Base-by-base conservation (phyloP, 2,888 invertebrate species). In the Neoscelio sp. region DNA sequence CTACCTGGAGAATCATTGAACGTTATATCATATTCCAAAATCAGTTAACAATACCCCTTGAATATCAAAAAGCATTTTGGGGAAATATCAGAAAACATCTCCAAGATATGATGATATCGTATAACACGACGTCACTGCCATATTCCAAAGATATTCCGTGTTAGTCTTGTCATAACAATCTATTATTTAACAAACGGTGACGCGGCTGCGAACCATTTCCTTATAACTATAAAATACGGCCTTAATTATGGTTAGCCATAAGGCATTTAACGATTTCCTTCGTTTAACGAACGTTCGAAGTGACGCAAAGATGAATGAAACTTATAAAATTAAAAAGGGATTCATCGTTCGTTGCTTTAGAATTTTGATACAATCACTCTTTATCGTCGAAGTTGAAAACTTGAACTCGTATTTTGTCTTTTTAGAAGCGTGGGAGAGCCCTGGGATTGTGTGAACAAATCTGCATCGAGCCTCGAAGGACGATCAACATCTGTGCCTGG, bases 401-500 rank as follows among this genome's bases (percentile, higher is more conserved):
- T 46, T 56, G 60, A 78, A 67, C 42, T 67, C 78, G 73, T 62
- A 73, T 54, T 73, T 73, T 73, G 78, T 73, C 38, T 62, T 44
- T 78, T 65, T 60, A 78, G 78, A 78, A 73, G 78, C 78, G 78
- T 78, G 78, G 78, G 78, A 78, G 78, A 76, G 68, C 15, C 40
- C 10, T 7, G 2, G 65, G 50, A 58, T 74, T 75, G 60, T 42
- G 52, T n/a, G 56, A 54, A 50, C 42, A 71, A 71, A 77, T 77
- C 77, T 65, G 56, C 77, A 77, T 64, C 23, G 65, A 65, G 52
- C 50, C 65, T 50, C 67, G 73, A 73, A 80, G 85, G 82, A 85
- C 84, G 85, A 85, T 85, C 84, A 84, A 86, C 86, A 87, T 86
- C 85, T 87, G 85, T 67, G 67, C 73, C 48, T 73, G 50, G 52